These are phyloP conservation scores for Nemoura dubitans DNA, from an alignment of 2,888 invertebrate genomes.

Conservation along the genomic window DNA sequence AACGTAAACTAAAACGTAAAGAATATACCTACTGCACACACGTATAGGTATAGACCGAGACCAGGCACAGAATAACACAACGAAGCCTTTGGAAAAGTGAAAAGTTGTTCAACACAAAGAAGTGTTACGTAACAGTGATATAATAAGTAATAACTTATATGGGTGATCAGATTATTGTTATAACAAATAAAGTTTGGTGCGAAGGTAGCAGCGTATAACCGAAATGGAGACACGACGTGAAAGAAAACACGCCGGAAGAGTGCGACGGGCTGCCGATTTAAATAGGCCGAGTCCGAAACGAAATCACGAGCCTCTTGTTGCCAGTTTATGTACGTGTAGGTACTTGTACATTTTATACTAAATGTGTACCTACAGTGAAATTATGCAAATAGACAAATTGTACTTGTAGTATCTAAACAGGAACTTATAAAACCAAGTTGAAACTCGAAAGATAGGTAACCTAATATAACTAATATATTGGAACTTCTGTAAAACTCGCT, in stretches of 20 bases:
- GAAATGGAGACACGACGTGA: neutral
- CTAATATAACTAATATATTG: too few species aligned
- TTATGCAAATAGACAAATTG: neutral
- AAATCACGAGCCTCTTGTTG: neutral
- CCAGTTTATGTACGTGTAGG: neutral
- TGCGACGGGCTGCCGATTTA: neutral
- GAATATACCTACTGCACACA: too few species aligned
- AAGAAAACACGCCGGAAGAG: neutral
- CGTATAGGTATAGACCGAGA: too few species aligned
- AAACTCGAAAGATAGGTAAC: neutral
- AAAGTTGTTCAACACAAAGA: neutral
- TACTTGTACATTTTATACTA: neutral
- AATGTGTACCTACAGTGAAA: neutral
- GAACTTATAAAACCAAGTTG: neutral
- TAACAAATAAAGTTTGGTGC: neutral
- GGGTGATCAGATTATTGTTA: constrained; percentile 7
- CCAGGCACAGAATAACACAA: neutral
- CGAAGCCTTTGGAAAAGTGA: neutral
- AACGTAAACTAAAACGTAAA: too few species aligned
- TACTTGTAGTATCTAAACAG: neutral
- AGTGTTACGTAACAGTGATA: neutral
- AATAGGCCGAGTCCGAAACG: neutral
- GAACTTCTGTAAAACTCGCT: too few species aligned
- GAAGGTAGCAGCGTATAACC: neutral
- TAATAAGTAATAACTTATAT: neutral